These are phyloP conservation scores for Hemicentrotus pulcherrimus DNA, from an alignment of 35 echinoderm and acorn worm species.

Conservation along the genomic window DNA sequence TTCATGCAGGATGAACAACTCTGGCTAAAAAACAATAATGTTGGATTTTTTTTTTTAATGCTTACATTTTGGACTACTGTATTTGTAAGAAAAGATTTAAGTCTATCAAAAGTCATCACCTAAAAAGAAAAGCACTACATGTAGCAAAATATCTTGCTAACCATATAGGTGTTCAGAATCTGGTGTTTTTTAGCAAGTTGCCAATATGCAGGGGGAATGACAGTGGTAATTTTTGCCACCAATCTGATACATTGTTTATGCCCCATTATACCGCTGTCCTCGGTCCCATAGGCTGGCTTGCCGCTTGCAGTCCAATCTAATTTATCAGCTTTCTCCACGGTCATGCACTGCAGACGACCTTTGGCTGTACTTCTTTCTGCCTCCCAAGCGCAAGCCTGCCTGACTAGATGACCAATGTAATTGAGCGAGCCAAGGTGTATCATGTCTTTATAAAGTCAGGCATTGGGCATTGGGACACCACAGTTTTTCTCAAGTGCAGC, in stretches of 20 bases:
- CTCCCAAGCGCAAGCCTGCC: not conserved
- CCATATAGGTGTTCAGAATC: not conserved
- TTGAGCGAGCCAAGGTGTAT: not conserved
- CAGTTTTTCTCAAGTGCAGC: not conserved
- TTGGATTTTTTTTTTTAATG: too few species aligned
- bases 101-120: not conserved
- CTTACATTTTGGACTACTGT: not conserved
- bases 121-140: not conserved
- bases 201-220: conserved; percentile 6
- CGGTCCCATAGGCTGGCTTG: not conserved
- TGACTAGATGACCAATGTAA: not conserved
- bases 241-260: conserved; percentile 9
- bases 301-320: conserved; percentile 25
- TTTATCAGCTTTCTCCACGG: conserved; percentile 8
- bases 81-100: not conserved
- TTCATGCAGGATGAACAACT: too few species aligned
- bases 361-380: conserved; percentile 10
- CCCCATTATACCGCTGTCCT: not conserved
- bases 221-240: not conserved
- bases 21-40: too few species aligned
- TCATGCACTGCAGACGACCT: conserved; percentile 31
- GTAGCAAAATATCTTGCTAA: not conserved
- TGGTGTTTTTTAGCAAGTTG: not conserved
- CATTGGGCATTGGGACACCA: not conserved
- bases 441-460: not conserved